Evolutionary conservation across 1,140 invertebrate species (phyloP).

Genomic region (Varroa destructor): DNA sequence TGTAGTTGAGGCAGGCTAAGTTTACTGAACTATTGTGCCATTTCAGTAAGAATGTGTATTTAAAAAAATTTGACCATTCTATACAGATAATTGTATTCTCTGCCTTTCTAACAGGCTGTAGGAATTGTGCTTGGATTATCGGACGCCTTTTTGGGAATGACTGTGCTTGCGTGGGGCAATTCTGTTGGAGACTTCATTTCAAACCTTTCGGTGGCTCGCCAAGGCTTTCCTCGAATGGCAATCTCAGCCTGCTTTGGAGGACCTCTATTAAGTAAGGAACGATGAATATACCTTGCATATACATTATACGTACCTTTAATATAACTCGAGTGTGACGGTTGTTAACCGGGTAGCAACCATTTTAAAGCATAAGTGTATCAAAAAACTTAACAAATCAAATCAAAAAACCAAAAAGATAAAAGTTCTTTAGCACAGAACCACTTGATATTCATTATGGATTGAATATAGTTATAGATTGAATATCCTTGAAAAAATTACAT

Average conservation of each 20-base stretch:
- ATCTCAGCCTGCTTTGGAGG: slow-evolving; percentile 57
- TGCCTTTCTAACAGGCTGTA: slow-evolving; percentile 41
- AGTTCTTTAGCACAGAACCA: no score
- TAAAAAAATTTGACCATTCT: no score
- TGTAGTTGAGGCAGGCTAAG: no score
- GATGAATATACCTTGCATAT: no score
- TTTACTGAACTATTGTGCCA: no score
- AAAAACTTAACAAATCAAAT: no score
- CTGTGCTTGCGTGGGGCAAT: slow-evolving; percentile 58
- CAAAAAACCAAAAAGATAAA: no score
- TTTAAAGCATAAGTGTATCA: not conserved
- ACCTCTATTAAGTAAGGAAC: slow-evolving; percentile 51
- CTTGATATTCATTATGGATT: no score
- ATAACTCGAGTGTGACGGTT: not conserved
- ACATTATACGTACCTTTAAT: slow-evolving; percentile 38
- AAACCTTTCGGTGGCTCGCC: slow-evolving; percentile 50
- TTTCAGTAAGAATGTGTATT: no score
- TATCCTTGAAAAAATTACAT: no score
- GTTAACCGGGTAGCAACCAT: slow-evolving; percentile 22
- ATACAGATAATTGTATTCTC: no score
- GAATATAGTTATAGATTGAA: no score
- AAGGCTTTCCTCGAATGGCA: slow-evolving; percentile 54
- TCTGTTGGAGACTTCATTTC: slow-evolving; percentile 55
- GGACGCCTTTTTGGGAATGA: slow-evolving; percentile 53
- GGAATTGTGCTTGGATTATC: slow-evolving; percentile 50